Conservation (phyloP, 2,113 vertebrate genomes). For the Myocastor coypus region DNA sequence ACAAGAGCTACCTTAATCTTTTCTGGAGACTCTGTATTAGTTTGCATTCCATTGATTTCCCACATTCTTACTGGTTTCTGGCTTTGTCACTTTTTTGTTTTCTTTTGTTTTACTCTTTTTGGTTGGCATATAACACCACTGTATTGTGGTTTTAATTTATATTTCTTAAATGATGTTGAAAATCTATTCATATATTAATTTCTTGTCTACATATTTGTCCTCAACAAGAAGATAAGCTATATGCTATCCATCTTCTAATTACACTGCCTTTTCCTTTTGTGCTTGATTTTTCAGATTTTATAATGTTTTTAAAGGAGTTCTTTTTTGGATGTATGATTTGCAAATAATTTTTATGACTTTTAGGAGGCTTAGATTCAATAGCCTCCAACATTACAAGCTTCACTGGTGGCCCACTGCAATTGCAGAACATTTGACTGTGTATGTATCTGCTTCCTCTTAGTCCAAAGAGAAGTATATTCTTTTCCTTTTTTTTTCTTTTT, state of each 20-base stretch:
- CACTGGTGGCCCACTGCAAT: too few relatives aligned
- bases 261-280: background rate
- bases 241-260: background rate
- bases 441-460: too few relatives aligned
- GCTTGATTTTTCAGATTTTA: background rate
- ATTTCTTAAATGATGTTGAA: background rate
- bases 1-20: background rate
- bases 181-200: background rate
- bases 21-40: background rate
- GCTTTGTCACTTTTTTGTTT: background rate
- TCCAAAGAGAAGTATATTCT: too few relatives aligned
- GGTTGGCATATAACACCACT: background rate
- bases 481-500: too few relatives aligned
- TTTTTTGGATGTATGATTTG: background rate
- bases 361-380: too few relatives aligned
- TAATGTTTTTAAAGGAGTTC: background rate
- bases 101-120: background rate
- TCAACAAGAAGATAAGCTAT: background rate
- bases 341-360: conserved; percentile 9
- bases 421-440: too few relatives aligned
- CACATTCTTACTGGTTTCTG: background rate
- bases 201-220: background rate
- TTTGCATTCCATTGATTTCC: background rate
- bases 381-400: too few relatives aligned
- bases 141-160: background rate